phyloP scores from a whole-genome alignment of 1,140 invertebrate genomes.

The Luehdorfia chinensis region DNA sequence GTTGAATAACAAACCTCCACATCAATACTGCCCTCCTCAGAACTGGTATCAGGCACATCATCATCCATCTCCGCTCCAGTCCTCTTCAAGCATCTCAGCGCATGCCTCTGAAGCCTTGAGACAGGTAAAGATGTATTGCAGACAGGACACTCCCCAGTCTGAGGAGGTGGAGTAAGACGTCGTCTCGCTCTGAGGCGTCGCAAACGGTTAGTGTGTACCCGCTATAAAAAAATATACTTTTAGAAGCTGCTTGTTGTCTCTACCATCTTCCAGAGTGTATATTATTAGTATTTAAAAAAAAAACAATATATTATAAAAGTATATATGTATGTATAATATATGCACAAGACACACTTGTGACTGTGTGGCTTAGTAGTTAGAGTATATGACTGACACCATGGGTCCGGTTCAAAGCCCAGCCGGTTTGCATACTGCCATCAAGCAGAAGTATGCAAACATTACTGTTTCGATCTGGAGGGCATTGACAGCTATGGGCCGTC shows the following conservation, averaged over 20 bases:
- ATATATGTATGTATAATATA: too few relatives aligned
- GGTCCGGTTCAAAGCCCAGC: too few relatives aligned
- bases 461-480: too few relatives aligned
- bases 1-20: conserved; percentile 60
- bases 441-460: too few relatives aligned
- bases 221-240: conserved; percentile 32
- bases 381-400: too few relatives aligned
- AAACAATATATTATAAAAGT: conserved; percentile 4
- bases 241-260: too few relatives aligned
- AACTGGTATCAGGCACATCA: conserved; percentile 52
- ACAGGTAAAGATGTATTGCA: conserved; percentile 46
- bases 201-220: conserved; percentile 52
- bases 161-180: conserved; percentile 32
- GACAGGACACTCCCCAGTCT: conserved; percentile 56
- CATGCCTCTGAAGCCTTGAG: conserved; percentile 51
- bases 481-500: too few relatives aligned
- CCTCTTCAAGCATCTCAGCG: conserved; percentile 54
- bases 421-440: too few relatives aligned
- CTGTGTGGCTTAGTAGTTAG: too few relatives aligned
- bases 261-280: too few relatives aligned
- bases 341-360: too few relatives aligned
- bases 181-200: conserved; percentile 46
- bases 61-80: conserved; percentile 56
- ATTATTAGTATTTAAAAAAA: conserved; percentile 8
- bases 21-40: conserved; percentile 68